phyloP scores from a whole-genome alignment of 2,113 vertebrate genomes.

The Ascaphus truei region DNA sequence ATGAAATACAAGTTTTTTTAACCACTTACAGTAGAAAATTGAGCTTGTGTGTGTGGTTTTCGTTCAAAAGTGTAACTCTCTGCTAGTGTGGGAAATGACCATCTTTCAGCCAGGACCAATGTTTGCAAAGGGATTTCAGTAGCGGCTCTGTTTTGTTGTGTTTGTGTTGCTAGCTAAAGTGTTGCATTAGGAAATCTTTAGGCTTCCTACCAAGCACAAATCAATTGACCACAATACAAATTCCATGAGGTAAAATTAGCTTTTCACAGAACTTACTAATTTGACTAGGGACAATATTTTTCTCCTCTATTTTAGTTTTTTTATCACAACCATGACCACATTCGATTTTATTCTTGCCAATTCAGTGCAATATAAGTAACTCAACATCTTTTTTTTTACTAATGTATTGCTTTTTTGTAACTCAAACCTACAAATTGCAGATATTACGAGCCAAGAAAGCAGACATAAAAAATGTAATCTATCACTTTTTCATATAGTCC shows the following conservation, averaged over 20 bases:
- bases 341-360: constrained; percentile 18
- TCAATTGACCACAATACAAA: background rate
- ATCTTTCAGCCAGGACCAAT: background rate
- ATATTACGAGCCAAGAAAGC: constrained; percentile 26
- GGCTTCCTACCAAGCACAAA: background rate
- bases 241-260: constrained; percentile 10
- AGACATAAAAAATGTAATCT: constrained; percentile 30
- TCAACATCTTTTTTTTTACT: constrained; percentile 23
- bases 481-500: constrained; percentile 11
- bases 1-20: background rate
- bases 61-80: background rate
- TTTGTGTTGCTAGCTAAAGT: constrained; percentile 27
- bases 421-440: constrained; percentile 31
- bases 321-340: constrained; percentile 9
- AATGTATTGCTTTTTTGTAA: constrained; percentile 19
- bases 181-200: constrained; percentile 16
- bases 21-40: background rate
- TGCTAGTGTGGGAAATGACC: background rate
- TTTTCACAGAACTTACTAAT: constrained; percentile 1
- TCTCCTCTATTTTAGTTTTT: constrained; percentile 1
- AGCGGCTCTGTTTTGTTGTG: constrained; percentile 2
- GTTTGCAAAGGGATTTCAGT: constrained; percentile 13
- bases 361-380: constrained; percentile 22
- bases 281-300: constrained; percentile 15
- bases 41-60: constrained; percentile 1